Evolutionary conservation across 2,888 invertebrate genomes (phyloP).

Genomic region (Ophion costatus): DNA sequence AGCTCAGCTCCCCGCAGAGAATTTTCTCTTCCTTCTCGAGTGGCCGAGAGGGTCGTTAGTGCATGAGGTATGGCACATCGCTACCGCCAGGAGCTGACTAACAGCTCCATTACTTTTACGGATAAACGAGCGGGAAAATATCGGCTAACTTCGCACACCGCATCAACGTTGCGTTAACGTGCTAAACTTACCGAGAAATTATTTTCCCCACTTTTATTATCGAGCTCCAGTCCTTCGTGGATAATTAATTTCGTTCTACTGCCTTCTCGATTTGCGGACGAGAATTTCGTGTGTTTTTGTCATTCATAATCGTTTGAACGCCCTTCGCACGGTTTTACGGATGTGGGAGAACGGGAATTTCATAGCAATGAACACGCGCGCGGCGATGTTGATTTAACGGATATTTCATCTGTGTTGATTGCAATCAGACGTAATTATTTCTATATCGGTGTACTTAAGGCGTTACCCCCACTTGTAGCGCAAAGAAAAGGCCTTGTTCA

Average conservation of each 20-base stretch:
- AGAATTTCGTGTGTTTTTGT: too few species aligned
- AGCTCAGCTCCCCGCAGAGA: conserved; percentile 59
- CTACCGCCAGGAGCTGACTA: conserved; percentile 46
- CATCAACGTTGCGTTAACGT: conserved; percentile 35
- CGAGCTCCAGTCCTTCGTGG: neutral
- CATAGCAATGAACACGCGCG: too few species aligned
- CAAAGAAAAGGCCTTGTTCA: too few species aligned
- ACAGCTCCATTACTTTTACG: conserved; percentile 58
- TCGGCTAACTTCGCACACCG: conserved; percentile 26
- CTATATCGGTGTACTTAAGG: too few species aligned
- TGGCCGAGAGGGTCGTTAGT: conserved; percentile 55
- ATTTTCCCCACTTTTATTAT: neutral
- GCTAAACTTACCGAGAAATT: conserved; percentile 1
- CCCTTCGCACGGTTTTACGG: too few species aligned
- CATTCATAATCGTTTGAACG: too few species aligned
- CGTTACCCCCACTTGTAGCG: too few species aligned
- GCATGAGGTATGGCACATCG: conserved; percentile 37
- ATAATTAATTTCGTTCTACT: conserved; percentile 8
- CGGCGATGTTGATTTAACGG: too few species aligned
- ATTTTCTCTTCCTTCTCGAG: conserved; percentile 43
- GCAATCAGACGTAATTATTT: too few species aligned
- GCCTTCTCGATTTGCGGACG: too few species aligned
- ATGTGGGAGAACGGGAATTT: too few species aligned
- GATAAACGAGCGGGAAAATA: conserved; percentile 41
- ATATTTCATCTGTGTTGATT: too few species aligned